A percentile compares a stretch with the other conserved stretches of the same genome.
These are phyloP conservation scores for Emydoidea blandingii DNA, from an alignment of 2,797 vertebrate genomes.

Conservation along the genomic window DNA sequence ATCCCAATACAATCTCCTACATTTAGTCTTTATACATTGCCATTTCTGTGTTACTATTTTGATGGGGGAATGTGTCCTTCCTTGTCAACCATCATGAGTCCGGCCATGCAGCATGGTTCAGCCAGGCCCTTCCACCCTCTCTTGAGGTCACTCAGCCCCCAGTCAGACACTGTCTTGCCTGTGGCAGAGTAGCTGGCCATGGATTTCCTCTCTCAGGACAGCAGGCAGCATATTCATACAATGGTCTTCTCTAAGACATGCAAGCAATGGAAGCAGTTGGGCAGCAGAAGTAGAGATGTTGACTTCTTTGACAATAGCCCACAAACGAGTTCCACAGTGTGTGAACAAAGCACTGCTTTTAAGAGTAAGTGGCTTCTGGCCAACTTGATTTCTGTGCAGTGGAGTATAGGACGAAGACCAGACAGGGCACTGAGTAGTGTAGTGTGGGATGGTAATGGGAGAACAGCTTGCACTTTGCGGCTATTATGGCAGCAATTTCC, in stretches of 20 bases:
- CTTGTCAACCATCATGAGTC: background rate
- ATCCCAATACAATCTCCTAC: background rate
- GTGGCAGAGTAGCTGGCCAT: background rate
- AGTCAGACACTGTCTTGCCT: background rate
- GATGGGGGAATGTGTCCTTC: background rate
- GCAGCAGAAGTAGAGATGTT: background rate
- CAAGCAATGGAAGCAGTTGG: background rate
- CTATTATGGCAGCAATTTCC: background rate
- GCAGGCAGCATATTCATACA: background rate
- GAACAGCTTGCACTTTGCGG: background rate
- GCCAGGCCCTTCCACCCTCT: background rate
- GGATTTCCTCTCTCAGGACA: background rate
- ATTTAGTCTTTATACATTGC: background rate
- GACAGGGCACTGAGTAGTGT: background rate
- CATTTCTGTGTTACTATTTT: background rate
- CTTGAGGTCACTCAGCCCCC: background rate
- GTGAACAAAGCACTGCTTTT: background rate
- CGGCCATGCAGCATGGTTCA: background rate
- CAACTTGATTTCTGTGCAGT: background rate
- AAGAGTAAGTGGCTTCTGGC: background rate
- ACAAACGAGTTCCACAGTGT: background rate
- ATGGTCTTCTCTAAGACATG: background rate
- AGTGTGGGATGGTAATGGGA: background rate
- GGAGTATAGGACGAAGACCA: background rate
- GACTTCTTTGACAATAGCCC: background rate